Percentiles rank a stretch among this genome's conserved stretches.
These are phyloP conservation scores for Odontocolon sp. DNA, from an alignment of 2,888 invertebrate genomes.

Conservation along the genomic window DNA sequence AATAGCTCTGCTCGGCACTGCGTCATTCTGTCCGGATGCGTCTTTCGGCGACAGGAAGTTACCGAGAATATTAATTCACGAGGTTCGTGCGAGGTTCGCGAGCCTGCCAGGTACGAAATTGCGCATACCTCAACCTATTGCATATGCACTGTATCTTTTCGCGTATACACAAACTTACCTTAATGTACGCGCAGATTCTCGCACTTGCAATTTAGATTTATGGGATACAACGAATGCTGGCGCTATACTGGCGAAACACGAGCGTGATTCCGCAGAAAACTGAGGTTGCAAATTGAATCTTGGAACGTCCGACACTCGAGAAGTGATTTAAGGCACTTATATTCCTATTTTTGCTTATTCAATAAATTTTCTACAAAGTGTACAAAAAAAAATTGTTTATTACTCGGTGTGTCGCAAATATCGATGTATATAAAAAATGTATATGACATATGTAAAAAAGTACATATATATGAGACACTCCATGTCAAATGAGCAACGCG, in stretches of 20 bases:
- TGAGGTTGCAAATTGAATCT: constrained; percentile 38
- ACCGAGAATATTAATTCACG: constrained; percentile 47
- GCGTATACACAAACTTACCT: constrained; percentile 3
- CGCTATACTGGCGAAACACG: constrained; percentile 20
- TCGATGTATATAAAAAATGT: no score
- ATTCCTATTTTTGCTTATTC: constrained; percentile 22
- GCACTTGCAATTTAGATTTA: constrained; percentile 55
- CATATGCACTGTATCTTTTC: background rate
- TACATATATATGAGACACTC: no score
- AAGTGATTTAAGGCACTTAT: no score
- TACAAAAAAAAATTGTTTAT: background rate
- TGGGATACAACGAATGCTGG: constrained; percentile 44
- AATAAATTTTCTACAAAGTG: no score
- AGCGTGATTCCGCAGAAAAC: constrained; percentile 42
- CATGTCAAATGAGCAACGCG: no score
- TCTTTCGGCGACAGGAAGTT: constrained; percentile 55
- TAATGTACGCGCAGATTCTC: constrained; percentile 42
- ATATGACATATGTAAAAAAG: no score
- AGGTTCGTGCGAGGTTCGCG: background rate
- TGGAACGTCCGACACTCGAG: background rate
- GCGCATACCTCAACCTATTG: background rate
- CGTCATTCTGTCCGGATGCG: constrained; percentile 55
- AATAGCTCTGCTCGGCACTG: constrained; percentile 19
- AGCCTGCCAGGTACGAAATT: background rate
- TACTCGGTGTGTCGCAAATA: no score